Conservation (phyloP, 2,888 invertebrate genomes). For the Crepidodera aurea region DNA sequence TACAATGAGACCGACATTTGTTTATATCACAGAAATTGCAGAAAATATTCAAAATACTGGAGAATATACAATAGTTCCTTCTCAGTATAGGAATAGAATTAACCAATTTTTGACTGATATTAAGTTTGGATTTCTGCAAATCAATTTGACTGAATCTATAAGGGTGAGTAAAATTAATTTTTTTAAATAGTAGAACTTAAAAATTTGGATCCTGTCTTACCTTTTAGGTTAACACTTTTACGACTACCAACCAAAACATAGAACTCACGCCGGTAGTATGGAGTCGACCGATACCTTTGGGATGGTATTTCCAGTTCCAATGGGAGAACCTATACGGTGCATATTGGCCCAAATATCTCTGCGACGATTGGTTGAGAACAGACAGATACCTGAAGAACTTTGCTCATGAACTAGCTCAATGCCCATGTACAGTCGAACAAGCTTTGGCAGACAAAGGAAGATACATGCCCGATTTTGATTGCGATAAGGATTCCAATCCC, state of each 20-base stretch:
- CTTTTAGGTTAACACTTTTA: slow-evolving; percentile 37
- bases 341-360: slow-evolving; percentile 84
- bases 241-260: slow-evolving; percentile 31
- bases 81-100: slow-evolving; percentile 73
- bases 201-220: background rate
- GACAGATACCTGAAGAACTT: slow-evolving; percentile 86
- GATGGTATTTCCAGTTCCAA: slow-evolving; percentile 91
- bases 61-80: slow-evolving; percentile 75
- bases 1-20: slow-evolving; percentile 80
- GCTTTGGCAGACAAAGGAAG: slow-evolving; percentile 92
- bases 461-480: slow-evolving; percentile 88
- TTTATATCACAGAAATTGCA: slow-evolving; percentile 81
- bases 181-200: slow-evolving; percentile 15
- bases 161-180: slow-evolving; percentile 39
- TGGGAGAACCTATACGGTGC: slow-evolving; percentile 84
- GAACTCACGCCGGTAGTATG: slow-evolving; percentile 70
- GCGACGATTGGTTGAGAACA: slow-evolving; percentile 89
- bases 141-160: slow-evolving; percentile 82
- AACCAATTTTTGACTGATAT: slow-evolving; percentile 76
- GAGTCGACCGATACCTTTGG: slow-evolving; percentile 91
- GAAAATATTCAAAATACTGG: slow-evolving; percentile 65
- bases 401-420: slow-evolving; percentile 82
- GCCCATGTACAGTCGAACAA: slow-evolving; percentile 92
- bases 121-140: slow-evolving; percentile 87
- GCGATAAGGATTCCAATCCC: slow-evolving; percentile 91